A percentile compares a stretch with the other conserved stretches of the same genome.
Evolutionary conservation across 2,113 vertebrate genomes (phyloP).

Genomic region (Erinaceus europaeus): DNA sequence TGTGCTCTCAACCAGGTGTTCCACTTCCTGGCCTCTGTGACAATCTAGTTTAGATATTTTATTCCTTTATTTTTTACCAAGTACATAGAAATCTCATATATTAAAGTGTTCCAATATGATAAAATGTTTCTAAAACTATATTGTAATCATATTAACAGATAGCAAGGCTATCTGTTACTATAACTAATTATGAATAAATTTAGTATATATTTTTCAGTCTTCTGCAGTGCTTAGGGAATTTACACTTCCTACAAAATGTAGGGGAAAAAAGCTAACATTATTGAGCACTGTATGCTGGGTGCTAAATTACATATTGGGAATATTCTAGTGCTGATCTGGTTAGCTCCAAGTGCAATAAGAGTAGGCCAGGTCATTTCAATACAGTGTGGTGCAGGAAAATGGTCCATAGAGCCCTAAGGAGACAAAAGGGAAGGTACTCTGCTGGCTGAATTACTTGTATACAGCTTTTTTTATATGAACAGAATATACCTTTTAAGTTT

Average conservation of each 20-base stretch:
- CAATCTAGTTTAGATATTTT: conserved; percentile 2
- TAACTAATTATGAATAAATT: background rate
- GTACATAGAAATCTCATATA: background rate
- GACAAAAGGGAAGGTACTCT: background rate
- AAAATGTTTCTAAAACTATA: background rate
- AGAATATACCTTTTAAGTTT: too few relatives aligned
- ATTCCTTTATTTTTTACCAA: background rate
- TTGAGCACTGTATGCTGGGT: background rate
- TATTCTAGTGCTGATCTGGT: background rate
- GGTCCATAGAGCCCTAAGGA: background rate
- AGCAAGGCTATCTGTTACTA: conserved; percentile 60
- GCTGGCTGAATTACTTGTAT: background rate
- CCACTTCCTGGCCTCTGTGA: too few relatives aligned
- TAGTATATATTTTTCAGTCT: background rate
- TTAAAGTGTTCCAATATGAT: background rate
- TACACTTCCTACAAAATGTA: background rate
- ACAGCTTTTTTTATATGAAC: too few relatives aligned
- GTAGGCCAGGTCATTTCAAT: background rate
- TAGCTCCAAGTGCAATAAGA: background rate
- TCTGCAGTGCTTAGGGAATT: background rate
- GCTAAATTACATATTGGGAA: background rate
- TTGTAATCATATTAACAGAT: background rate
- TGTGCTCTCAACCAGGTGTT: too few relatives aligned
- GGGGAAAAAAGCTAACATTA: background rate
- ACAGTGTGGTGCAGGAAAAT: too few relatives aligned